Percentiles rank a stretch among this genome's conserved stretches.
These are phyloP conservation scores for Drosophila ambigua DNA, from an alignment of 1,140 invertebrate genomes.

Conservation along the genomic window DNA sequence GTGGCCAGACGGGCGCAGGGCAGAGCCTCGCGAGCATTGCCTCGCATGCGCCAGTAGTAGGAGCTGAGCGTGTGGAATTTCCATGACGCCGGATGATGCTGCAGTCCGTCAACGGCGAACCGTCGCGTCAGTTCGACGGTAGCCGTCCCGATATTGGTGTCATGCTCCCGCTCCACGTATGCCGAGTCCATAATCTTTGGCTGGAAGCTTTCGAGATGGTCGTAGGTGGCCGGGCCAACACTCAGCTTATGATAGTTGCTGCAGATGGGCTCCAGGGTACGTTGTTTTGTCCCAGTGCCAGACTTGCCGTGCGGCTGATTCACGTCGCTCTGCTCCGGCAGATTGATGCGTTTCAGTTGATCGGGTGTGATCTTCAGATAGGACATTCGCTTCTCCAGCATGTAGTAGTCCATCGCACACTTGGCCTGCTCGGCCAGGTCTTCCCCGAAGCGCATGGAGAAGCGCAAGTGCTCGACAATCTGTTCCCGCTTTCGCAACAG, in stretches of 20 bases:
- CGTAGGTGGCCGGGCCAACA: conserved; percentile 86
- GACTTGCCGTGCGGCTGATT: conserved; percentile 20
- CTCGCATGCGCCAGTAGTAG: conserved; percentile 93
- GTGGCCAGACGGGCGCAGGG: conserved; percentile 92
- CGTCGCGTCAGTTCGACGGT: conserved; percentile 84
- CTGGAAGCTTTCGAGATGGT: conserved; percentile 90
- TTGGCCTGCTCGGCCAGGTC: conserved; percentile 77
- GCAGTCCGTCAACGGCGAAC: conserved; percentile 85
- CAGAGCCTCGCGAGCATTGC: conserved; percentile 90
- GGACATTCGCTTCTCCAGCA: conserved; percentile 72
- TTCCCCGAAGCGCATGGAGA: conserved; percentile 72
- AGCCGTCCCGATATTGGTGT: conserved; percentile 88
- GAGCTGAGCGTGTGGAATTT: conserved; percentile 93
- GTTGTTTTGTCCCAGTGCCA: conserved; percentile 16
- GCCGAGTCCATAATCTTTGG: conserved; percentile 86
- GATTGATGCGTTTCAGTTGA: conserved; percentile 64
- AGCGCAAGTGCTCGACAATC: conserved; percentile 73
- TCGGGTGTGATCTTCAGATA: conserved; percentile 69
- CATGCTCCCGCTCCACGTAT: conserved; percentile 87
- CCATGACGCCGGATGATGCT: conserved; percentile 91
- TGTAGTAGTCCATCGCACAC: conserved; percentile 74
- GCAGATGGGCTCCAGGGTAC: conserved; percentile 87
- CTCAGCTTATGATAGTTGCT: conserved; percentile 84
- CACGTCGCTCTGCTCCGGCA: conserved; percentile 59
- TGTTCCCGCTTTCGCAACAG: conserved; percentile 67